Percentiles rank a stretch among this genome's conserved stretches.
Conservation (phyloP, 2,888 invertebrate genomes). For the Drosophila kuntzei region DNA sequence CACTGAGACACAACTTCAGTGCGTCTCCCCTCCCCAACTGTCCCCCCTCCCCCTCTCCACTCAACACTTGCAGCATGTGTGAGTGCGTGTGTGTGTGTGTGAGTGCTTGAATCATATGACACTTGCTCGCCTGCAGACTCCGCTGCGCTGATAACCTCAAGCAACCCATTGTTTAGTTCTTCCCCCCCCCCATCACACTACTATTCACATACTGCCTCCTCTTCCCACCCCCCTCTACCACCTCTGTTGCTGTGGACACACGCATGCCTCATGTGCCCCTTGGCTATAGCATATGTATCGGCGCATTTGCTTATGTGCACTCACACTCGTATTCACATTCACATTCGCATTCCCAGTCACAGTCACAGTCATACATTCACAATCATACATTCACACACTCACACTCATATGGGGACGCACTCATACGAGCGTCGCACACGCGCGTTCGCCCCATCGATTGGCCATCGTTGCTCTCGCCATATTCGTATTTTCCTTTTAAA, state of each 20-base stretch:
- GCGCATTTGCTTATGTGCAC: constrained; percentile 66
- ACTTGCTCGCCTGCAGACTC: constrained; percentile 24
- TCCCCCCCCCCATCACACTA: neutral
- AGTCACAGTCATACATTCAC: neutral
- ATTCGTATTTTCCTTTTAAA: constrained; percentile 50
- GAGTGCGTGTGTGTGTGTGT: constrained; percentile 12
- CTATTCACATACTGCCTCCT: neutral
- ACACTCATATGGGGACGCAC: constrained; percentile 30
- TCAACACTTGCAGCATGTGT: constrained; percentile 5
- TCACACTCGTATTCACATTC: constrained; percentile 20
- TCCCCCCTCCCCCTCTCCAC: neutral
- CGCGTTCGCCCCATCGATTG: constrained; percentile 77
- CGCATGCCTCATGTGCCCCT: constrained; percentile 49
- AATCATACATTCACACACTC: constrained; percentile 34
- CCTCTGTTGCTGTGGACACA: constrained; percentile 3
- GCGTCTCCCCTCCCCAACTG: neutral
- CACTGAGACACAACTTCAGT: constrained; percentile 49
- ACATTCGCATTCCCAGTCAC: constrained; percentile 8
- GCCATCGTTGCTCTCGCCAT: constrained; percentile 72
- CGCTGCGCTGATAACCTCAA: constrained; percentile 49
- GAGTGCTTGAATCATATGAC: constrained; percentile 28
- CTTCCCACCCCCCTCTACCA: neutral
- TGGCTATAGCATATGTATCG: constrained; percentile 70
- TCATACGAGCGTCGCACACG: constrained; percentile 72
- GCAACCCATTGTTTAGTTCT: constrained; percentile 55